phyloP scores from a whole-genome alignment of 2,113 vertebrate species.

The Xiphophorus hellerii region DNA sequence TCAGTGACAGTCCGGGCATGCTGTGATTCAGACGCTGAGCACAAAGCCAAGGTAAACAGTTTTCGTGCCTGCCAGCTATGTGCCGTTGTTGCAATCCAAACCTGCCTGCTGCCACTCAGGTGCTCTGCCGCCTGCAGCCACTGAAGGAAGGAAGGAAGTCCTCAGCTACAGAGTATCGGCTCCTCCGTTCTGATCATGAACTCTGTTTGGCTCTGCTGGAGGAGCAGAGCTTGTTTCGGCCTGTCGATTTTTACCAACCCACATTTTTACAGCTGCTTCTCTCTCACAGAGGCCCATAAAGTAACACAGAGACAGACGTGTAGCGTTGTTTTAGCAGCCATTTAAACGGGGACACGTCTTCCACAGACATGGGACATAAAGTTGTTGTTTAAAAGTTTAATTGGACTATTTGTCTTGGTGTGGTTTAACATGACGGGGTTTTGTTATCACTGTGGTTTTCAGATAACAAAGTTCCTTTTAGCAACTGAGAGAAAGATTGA shows the following conservation, averaged over 20 bases:
- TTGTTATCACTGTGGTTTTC: neutral
- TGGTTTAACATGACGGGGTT: no score
- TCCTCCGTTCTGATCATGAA: neutral
- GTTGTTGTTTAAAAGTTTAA: neutral
- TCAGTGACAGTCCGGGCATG: neutral
- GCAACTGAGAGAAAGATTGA: neutral
- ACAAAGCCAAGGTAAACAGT: constrained; percentile 41
- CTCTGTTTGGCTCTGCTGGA: neutral
- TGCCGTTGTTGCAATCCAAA: no score
- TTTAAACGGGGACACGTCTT: neutral
- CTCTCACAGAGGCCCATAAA: neutral
- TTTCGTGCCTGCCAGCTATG: constrained; percentile 39
- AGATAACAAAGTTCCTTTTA: neutral
- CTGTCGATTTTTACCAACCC: neutral
- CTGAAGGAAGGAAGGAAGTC: no score
- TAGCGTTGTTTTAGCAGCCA: neutral
- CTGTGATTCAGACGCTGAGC: neutral
- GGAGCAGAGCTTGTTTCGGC: neutral
- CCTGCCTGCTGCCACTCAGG: no score
- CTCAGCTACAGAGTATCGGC: neutral
- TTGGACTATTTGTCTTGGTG: neutral
- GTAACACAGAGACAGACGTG: neutral
- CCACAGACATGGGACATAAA: neutral
- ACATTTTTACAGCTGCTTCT: neutral
- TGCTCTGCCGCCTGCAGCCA: no score